Conservation (phyloP, 2,888 invertebrate genomes). For the Aphidius colemani region DNA sequence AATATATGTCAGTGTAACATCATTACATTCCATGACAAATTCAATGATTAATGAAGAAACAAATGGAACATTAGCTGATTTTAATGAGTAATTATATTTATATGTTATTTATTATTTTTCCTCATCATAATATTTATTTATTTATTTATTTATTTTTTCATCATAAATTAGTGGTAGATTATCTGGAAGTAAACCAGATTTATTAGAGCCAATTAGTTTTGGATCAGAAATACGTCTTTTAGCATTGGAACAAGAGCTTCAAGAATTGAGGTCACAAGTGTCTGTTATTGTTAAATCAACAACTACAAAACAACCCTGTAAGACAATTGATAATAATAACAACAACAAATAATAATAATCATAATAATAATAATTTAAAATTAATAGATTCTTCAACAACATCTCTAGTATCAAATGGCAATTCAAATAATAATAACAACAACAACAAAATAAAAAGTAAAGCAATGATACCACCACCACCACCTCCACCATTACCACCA, state of each 20-base stretch:
- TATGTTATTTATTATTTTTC: slow-evolving; percentile 8
- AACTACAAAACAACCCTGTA: slow-evolving; percentile 47
- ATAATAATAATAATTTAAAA: not conserved
- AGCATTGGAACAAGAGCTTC: slow-evolving; percentile 57
- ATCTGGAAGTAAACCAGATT: slow-evolving; percentile 54
- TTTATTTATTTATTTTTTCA: slow-evolving; percentile 15
- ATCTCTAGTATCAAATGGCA: slow-evolving; percentile 42
- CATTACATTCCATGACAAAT: slow-evolving; percentile 57
- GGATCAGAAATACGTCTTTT: slow-evolving; percentile 57
- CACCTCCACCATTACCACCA: slow-evolving; percentile 52
- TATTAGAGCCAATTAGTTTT: slow-evolving; percentile 57
- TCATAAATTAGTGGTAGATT: slow-evolving; percentile 42
- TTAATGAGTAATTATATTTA: slow-evolving; percentile 40
- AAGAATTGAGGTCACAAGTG: slow-evolving; percentile 56
- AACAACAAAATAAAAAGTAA: slow-evolving; percentile 18
- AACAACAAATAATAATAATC: not conserved
- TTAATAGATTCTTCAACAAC: slow-evolving; percentile 41
- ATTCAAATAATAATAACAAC: slow-evolving; percentile 25
- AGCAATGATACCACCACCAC: slow-evolving; percentile 41
- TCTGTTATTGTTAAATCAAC: slow-evolving; percentile 53
- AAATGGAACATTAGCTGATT: slow-evolving; percentile 42
- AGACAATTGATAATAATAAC: slow-evolving; percentile 27
- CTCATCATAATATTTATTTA: slow-evolving; percentile 6
- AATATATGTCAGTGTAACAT: slow-evolving; percentile 57
- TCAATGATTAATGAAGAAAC: slow-evolving; percentile 57